Conservation (phyloP, 2,888 invertebrate genomes). For the Diploptera punctata region DNA sequence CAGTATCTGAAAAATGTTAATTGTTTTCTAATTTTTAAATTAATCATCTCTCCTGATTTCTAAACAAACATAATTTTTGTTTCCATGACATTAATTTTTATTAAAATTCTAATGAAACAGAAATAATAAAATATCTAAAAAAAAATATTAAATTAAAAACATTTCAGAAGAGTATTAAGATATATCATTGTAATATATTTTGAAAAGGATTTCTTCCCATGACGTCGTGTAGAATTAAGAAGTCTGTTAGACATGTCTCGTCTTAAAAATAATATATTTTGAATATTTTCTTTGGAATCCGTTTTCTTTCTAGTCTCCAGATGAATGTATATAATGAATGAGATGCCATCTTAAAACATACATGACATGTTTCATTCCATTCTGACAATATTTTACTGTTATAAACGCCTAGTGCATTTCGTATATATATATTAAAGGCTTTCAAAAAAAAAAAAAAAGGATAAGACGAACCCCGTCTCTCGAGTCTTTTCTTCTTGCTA, state of each 20-base stretch:
- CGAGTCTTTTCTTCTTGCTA: slow-evolving; percentile 20
- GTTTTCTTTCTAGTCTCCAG: background rate
- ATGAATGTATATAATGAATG: slow-evolving; percentile 12
- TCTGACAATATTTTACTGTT: slow-evolving; percentile 18
- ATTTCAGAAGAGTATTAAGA: too few species aligned
- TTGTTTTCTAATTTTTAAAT: too few species aligned
- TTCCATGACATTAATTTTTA: too few species aligned
- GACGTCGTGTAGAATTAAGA: too few species aligned
- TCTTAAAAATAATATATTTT: background rate
- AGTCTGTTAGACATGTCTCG: background rate
- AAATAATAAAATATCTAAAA: too few species aligned
- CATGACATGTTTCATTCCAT: slow-evolving; percentile 12
- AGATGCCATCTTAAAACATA: slow-evolving; percentile 19
- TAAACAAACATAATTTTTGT: too few species aligned
- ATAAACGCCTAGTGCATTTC: slow-evolving; percentile 12
- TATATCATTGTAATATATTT: too few species aligned
- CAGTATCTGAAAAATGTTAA: too few species aligned
- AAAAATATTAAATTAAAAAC: too few species aligned
- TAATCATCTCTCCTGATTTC: too few species aligned
- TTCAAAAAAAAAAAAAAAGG: slow-evolving; percentile 5
- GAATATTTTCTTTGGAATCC: slow-evolving; percentile 1
- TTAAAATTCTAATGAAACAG: too few species aligned
- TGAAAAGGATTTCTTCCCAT: too few species aligned
- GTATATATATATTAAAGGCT: slow-evolving; percentile 11
- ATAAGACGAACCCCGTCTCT: slow-evolving; percentile 12